Evolutionary conservation across 1,140 invertebrate genomes (phyloP).

Genomic region (Ruditapes philippinarum): DNA sequence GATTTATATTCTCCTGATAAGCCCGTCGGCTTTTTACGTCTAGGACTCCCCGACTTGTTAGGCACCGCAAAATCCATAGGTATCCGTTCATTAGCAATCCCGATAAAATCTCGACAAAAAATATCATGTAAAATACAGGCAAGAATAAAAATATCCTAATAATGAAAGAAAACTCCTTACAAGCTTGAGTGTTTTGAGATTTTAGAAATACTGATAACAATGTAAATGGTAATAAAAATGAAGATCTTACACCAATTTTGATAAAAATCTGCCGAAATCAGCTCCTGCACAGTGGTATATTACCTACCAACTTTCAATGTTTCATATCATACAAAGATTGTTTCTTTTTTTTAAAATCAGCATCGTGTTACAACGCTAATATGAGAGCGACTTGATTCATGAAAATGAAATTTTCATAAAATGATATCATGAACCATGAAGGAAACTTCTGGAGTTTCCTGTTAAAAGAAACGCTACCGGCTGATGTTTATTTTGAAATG

Average conservation of each 20-base stretch:
- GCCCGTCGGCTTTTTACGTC: too few relatives aligned
- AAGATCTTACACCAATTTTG: constrained; percentile 11
- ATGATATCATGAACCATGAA: too few relatives aligned
- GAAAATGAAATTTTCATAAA: too few relatives aligned
- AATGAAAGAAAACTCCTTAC: neutral
- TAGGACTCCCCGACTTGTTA: too few relatives aligned
- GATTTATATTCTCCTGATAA: too few relatives aligned
- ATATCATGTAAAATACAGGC: neutral
- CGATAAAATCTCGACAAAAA: neutral
- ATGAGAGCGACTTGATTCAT: too few relatives aligned
- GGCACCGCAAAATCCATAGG: neutral
- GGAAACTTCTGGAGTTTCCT: too few relatives aligned
- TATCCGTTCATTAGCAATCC: neutral
- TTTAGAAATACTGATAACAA: neutral
- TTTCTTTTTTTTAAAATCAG: too few relatives aligned
- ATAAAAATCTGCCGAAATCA: neutral
- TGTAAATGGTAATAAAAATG: neutral
- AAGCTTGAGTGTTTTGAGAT: neutral
- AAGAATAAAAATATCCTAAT: neutral
- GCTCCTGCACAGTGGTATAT: neutral
- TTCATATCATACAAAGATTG: too few relatives aligned
- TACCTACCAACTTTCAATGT: neutral
- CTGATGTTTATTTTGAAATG: too few relatives aligned
- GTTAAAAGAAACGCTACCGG: too few relatives aligned
- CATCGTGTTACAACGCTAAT: too few relatives aligned